Conservation (phyloP, 53 echinoderm and acorn worm species). For the Actinopyga echinites region DNA sequence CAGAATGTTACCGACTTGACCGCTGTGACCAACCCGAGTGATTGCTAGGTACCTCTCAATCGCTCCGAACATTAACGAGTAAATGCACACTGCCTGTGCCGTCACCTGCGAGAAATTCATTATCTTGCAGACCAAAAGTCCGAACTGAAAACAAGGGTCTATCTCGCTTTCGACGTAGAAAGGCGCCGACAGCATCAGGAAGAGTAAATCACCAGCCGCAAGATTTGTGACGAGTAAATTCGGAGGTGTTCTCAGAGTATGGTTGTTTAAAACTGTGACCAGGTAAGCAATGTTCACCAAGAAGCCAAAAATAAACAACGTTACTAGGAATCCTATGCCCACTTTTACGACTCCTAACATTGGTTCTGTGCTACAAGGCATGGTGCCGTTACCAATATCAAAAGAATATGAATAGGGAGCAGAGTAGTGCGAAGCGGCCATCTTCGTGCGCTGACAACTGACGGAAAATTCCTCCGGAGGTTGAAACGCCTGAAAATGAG, state of each 20-base stretch:
- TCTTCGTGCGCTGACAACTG: no score
- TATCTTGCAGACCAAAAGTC: constrained; percentile 62
- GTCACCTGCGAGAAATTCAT: constrained; percentile 63
- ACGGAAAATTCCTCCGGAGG: no score
- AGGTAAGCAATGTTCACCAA: constrained; percentile 70
- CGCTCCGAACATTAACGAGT: constrained; percentile 70
- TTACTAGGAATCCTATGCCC: constrained; percentile 43
- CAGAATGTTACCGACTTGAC: constrained; percentile 46
- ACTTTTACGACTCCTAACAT: not conserved
- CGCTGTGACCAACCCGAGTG: constrained; percentile 57
- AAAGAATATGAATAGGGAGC: no score
- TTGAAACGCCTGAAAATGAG: no score
- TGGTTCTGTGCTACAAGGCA: not conserved
- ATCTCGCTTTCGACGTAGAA: constrained; percentile 71
- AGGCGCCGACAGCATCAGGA: constrained; percentile 61
- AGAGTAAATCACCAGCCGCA: constrained; percentile 77
- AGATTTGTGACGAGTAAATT: constrained; percentile 80
- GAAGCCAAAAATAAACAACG: constrained; percentile 58
- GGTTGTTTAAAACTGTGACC: constrained; percentile 61
- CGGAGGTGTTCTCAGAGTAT: constrained; percentile 65
- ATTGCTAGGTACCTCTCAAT: constrained; percentile 82
- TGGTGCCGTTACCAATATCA: not conserved
- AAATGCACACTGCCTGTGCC: constrained; percentile 79
- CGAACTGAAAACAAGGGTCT: constrained; percentile 60
- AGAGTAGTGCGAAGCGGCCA: no score